A percentile compares a stretch with the other conserved stretches of the same genome.
Conservation (phyloP, 2,113 vertebrate species). For the Semicossyphus pulcher region DNA sequence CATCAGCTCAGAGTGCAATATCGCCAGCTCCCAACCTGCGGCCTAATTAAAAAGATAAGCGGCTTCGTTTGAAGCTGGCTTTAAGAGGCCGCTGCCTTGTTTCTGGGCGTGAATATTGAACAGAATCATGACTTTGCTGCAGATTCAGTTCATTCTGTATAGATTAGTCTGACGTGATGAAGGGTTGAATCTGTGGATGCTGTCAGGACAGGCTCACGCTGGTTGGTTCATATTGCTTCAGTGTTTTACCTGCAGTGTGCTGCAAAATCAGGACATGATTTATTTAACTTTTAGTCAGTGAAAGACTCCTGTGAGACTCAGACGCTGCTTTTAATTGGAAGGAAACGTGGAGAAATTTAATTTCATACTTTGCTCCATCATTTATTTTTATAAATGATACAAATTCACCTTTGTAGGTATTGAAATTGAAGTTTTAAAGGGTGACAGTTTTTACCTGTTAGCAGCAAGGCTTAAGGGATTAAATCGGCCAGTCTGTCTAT, state of each 20-base stretch:
- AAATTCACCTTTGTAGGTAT: not conserved
- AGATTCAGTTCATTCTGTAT: slow-evolving; percentile 44
- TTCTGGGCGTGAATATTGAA: slow-evolving; percentile 70
- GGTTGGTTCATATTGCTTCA: not conserved
- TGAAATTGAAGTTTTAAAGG: not conserved
- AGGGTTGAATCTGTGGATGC: slow-evolving; percentile 8
- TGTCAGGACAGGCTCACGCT: not conserved
- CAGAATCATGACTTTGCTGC: slow-evolving; percentile 51
- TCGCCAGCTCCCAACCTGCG: slow-evolving; percentile 66
- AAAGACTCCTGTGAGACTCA: no score
- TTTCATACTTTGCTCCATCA: no score
- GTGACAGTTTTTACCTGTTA: not conserved
- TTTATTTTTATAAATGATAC: not conserved
- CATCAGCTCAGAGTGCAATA: slow-evolving; percentile 62
- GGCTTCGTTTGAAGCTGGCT: slow-evolving; percentile 62
- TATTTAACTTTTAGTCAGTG: not conserved
- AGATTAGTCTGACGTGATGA: slow-evolving; percentile 31
- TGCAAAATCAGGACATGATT: not conserved
- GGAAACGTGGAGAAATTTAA: not conserved
- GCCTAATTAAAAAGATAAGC: slow-evolving; percentile 81
- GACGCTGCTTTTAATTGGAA: not conserved
- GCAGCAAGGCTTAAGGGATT: not conserved
- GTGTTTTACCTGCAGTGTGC: not conserved
- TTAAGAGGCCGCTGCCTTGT: slow-evolving; percentile 69
- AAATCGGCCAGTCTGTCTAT: not conserved